phyloP scores from a whole-genome alignment of 2,888 invertebrate species.

The Nymphalis c-album region DNA sequence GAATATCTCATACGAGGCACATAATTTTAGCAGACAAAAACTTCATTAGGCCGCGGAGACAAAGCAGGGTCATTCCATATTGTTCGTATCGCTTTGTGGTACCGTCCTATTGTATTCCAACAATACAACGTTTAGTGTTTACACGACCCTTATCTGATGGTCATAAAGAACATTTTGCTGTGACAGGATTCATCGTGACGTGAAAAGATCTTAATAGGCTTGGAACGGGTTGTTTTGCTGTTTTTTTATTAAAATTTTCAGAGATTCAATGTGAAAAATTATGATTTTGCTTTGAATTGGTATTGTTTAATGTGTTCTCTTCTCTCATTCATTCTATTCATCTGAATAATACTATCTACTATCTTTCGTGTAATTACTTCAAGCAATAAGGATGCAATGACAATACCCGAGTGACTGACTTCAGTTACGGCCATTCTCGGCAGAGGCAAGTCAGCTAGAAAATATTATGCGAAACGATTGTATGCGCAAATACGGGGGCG shows the following conservation, averaged over 20 bases:
- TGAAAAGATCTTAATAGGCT: conserved; percentile 20
- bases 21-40: conserved; percentile 47
- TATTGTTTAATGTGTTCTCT: neutral
- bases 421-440: too few species aligned
- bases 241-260: conserved; percentile 23
- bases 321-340: neutral
- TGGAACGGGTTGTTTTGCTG: conserved; percentile 12
- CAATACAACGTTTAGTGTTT: conserved; percentile 12
- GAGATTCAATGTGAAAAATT: conserved; percentile 8
- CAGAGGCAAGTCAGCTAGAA: too few species aligned
- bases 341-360: neutral
- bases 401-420: too few species aligned
- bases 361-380: too few species aligned
- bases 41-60: conserved; percentile 47
- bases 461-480: too few species aligned
- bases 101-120: conserved; percentile 14
- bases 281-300: conserved; percentile 6
- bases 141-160: conserved; percentile 21
- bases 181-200: conserved; percentile 19
- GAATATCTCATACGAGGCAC: conserved; percentile 32
- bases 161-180: conserved; percentile 27
- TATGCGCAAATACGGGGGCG: too few species aligned
- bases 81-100: conserved; percentile 35
- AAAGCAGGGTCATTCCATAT: conserved; percentile 44
- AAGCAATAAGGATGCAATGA: too few species aligned